Percentiles rank a stretch among this genome's conserved stretches.
These are phyloP conservation scores for Coryphaenoides rupestris DNA, from an alignment of 2,113 vertebrate species.

Conservation along the genomic window DNA sequence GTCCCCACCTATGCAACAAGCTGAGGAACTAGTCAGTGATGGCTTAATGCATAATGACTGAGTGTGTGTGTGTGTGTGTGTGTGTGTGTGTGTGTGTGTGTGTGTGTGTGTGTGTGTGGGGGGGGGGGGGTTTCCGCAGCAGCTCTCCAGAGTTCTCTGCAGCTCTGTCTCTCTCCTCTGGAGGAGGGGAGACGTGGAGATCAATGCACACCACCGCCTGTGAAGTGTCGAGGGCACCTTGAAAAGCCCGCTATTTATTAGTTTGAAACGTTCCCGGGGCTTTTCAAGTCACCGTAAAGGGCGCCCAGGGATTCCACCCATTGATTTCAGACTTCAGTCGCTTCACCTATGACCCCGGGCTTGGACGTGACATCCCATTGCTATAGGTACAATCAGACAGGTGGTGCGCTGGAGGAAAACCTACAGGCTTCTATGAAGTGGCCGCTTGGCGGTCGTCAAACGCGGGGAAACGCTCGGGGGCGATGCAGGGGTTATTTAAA, in stretches of 20 bases:
- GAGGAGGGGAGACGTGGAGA: slow-evolving; percentile 54
- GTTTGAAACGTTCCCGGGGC: slow-evolving; percentile 64
- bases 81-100: no score
- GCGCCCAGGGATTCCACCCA: slow-evolving; percentile 46
- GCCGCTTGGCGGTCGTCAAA: slow-evolving; percentile 7
- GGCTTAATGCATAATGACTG: not conserved
- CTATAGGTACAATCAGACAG: slow-evolving; percentile 35
- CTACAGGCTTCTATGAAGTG: slow-evolving; percentile 18
- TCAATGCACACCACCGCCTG: slow-evolving; percentile 65
- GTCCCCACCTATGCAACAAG: not conserved
- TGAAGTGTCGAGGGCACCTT: slow-evolving; percentile 71
- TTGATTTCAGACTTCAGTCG: slow-evolving; percentile 66
- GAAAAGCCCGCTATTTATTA: slow-evolving; percentile 67
- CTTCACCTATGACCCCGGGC: slow-evolving; percentile 51
- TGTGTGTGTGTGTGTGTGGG: not conserved
- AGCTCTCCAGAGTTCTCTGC: slow-evolving; percentile 23
- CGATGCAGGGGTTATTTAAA: no score
- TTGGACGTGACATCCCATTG: slow-evolving; percentile 44
- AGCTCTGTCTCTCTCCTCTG: slow-evolving; percentile 46
- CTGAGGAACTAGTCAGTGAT: not conserved
- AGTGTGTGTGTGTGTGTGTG: no score
- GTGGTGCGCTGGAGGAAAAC: slow-evolving; percentile 34
- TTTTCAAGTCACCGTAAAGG: slow-evolving; percentile 55
- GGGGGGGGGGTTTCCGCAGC: not conserved
- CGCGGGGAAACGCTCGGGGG: no score